Evolutionary conservation across 2,888 invertebrate genomes (phyloP), one percentile per base, ranked within the genome.

Genomic region (Leuctra nigra): DNA sequence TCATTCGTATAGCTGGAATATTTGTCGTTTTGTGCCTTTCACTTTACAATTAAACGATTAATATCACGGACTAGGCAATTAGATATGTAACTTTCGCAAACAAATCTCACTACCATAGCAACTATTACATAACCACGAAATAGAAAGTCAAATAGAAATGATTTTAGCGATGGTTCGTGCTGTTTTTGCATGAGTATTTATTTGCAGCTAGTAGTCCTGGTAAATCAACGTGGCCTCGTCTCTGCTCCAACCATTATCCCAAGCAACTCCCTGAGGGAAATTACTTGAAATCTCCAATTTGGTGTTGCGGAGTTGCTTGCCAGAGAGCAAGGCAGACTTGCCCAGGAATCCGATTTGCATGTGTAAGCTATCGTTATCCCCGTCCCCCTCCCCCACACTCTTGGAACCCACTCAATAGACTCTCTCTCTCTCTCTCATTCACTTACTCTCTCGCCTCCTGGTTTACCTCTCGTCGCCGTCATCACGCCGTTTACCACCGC

Each of bases 281-380:
- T 47, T 47, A 47, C 47, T 47, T 47, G 47, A 47, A 47, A 47
- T 47, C 47, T 47, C 47, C 24, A 46, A 46, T 46, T 46, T 46
- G 46, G 46, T 46, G 46, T 46, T 46, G 47, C 47, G 25, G 47
- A 47, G 47, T 47, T 25, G 25, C 47, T 47, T 47, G 24, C 13
- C 16, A 25, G 25, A n/a, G 47, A 29, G n/a, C 29, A 9, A 13
- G 6, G 39, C n/a, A n/a, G n/a, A n/a, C n/a, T n/a, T n/a, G n/a
- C n/a, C n/a, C n/a, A 24, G 47, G 47, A 24, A 47, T 47, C 29
- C 47, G 47, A 47, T 47, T 47, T 47, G 47, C 47, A 47, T 47
- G 47, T 47, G 47, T 47, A 47, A 47, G 47, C 47, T 47, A 25
- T 25, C 46, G 47, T 25, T 25, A 25, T 47, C 47, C 47, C 47